phyloP scores from a whole-genome alignment of 1,140 invertebrate genomes.

The Gonioctena quinquepunctata region DNA sequence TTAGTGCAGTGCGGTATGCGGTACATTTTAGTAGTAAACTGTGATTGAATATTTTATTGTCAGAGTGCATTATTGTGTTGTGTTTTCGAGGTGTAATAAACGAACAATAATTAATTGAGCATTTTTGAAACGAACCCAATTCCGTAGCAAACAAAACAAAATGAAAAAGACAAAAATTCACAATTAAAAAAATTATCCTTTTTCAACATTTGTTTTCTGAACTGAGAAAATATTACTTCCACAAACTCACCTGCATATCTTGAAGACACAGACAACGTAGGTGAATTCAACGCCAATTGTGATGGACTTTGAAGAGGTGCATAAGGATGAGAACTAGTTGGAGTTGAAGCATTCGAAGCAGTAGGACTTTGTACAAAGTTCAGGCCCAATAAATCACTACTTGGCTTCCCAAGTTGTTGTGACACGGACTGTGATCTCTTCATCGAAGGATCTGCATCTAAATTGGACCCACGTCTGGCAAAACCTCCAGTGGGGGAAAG shows the following conservation, averaged over 20 bases:
- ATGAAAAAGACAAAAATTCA: too few species aligned
- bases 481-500: conserved; percentile 74
- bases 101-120: too few species aligned
- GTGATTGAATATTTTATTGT: too few species aligned
- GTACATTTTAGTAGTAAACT: too few species aligned
- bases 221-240: too few species aligned
- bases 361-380: conserved; percentile 78
- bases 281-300: conserved; percentile 53
- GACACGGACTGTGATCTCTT: conserved; percentile 79
- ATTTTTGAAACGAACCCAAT: too few species aligned
- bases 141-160: too few species aligned
- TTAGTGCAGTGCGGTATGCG: too few species aligned
- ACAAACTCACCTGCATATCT: conserved; percentile 56
- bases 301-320: conserved; percentile 77
- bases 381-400: conserved; percentile 78
- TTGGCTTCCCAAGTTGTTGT: conserved; percentile 78
- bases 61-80: too few species aligned
- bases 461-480: conserved; percentile 62
- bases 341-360: conserved; percentile 84
- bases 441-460: conserved; percentile 69
- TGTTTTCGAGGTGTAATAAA: too few species aligned
- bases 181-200: too few species aligned
- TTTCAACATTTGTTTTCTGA: too few species aligned
- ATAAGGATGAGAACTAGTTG: conserved; percentile 81
- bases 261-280: conserved; percentile 61